These are phyloP conservation scores for Episyrphus balteatus DNA, from an alignment of 1,140 invertebrate genomes.

Conservation along the genomic window DNA sequence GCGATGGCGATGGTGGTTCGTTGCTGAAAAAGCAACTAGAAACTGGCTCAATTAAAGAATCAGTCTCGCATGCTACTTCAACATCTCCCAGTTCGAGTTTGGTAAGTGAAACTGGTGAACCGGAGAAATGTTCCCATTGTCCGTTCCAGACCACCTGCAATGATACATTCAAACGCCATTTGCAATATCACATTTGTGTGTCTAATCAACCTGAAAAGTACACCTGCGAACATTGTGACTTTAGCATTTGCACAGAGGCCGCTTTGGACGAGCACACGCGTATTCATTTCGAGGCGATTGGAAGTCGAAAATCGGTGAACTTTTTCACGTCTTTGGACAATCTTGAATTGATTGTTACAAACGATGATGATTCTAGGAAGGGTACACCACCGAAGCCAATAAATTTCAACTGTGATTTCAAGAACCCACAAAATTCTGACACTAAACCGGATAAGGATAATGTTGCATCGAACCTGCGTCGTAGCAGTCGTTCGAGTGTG, in stretches of 20 bases:
- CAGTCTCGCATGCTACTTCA: constrained; percentile 19
- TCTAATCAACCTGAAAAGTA: constrained; percentile 56
- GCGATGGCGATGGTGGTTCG: constrained; percentile 22
- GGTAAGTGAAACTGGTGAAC: background rate
- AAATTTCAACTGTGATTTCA: background rate
- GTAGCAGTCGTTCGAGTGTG: constrained; percentile 10
- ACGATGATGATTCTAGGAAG: constrained; percentile 8
- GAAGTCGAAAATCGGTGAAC: constrained; percentile 27
- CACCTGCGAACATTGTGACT: constrained; percentile 74
- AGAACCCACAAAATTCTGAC: background rate
- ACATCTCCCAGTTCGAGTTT: background rate
- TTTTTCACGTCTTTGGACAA: constrained; percentile 32
- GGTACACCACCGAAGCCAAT: background rate
- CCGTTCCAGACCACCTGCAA: constrained; percentile 23
- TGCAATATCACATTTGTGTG: constrained; percentile 57
- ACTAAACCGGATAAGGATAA: background rate
- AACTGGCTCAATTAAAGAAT: constrained; percentile 23
- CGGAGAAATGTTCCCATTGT: constrained; percentile 53
- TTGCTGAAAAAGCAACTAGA: constrained; percentile 31
- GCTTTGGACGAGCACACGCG: constrained; percentile 26
- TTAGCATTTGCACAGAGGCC: constrained; percentile 44
- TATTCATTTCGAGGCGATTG: constrained; percentile 29
- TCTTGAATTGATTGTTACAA: constrained; percentile 28
- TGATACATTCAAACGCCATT: constrained; percentile 20
- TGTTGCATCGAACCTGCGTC: constrained; percentile 21